Evolutionary conservation across 2,888 invertebrate genomes (phyloP).

Genomic region (Xestia rhomboidea): DNA sequence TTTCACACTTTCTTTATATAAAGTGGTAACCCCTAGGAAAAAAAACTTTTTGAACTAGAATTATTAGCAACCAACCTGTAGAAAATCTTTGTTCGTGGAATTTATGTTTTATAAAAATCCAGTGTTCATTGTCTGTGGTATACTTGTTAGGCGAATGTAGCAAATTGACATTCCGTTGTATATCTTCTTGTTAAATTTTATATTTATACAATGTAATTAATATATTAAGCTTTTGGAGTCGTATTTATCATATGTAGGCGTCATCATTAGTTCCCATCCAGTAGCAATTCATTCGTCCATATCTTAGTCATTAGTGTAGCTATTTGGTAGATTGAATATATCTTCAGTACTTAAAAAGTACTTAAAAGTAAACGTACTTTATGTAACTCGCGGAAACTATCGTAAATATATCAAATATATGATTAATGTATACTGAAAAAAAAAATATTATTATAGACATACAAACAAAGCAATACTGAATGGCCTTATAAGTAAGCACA

Average conservation of each 20-base stretch:
- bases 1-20: constrained; percentile 38
- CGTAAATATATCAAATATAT: constrained; percentile 64
- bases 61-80: constrained; percentile 46
- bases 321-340: constrained; percentile 74
- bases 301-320: constrained; percentile 88
- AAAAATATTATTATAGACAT: constrained; percentile 62
- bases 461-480: constrained; percentile 82
- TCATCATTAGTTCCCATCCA: constrained; percentile 80
- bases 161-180: constrained; percentile 76
- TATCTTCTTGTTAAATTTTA: constrained; percentile 68
- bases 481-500: constrained; percentile 80
- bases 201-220: constrained; percentile 63
- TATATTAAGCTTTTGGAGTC: constrained; percentile 72
- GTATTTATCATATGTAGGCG: constrained; percentile 71
- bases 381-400: constrained; percentile 56
- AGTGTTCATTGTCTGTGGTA: constrained; percentile 83
- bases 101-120: constrained; percentile 66
- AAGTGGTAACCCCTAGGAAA: constrained; percentile 58
- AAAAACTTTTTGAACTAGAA: constrained; percentile 38
- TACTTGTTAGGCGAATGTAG: constrained; percentile 72
- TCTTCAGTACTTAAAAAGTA: constrained; percentile 86
- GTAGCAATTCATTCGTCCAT: constrained; percentile 88
- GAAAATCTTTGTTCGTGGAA: constrained; percentile 54
- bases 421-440: constrained; percentile 59
- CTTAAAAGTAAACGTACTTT: constrained; percentile 72